These are phyloP conservation scores for Parazoanthus swiftii DNA, from an alignment of 92 coral and sea anemone genomes.

Conservation along the genomic window DNA sequence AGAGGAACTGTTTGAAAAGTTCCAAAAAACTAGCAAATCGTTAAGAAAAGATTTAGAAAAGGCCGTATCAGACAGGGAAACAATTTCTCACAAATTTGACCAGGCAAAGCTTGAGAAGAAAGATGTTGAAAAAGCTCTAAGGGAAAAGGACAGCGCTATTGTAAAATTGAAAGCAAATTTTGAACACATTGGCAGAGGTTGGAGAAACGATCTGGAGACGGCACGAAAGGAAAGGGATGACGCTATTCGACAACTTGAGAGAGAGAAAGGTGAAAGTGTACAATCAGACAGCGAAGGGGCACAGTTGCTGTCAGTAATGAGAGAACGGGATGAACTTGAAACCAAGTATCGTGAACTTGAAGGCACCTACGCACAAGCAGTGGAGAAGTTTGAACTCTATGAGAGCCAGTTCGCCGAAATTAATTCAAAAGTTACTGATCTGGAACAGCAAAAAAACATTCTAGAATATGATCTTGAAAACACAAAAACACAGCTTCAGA, in stretches of 20 bases:
- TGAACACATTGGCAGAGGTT: constrained; percentile 94
- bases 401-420: constrained; percentile 46
- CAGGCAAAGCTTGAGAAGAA: constrained; percentile 63
- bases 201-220: constrained; percentile 88
- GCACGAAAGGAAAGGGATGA: constrained; percentile 76
- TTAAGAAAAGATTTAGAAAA: constrained; percentile 79
- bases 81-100: constrained; percentile 64
- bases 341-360: constrained; percentile 34
- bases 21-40: constrained; percentile 67
- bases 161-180: constrained; percentile 78
- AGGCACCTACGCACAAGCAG: constrained; percentile 5
- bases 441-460: constrained; percentile 59
- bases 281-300: neutral
- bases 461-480: constrained; percentile 59
- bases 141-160: constrained; percentile 77
- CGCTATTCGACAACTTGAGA: constrained; percentile 44
- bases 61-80: constrained; percentile 70
- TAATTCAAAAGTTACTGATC: constrained; percentile 37
- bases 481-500: constrained; percentile 36
- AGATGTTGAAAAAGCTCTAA: constrained; percentile 60
- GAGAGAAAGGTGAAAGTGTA: neutral
- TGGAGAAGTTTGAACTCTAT: constrained; percentile 35
- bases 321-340: constrained; percentile 15
- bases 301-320: constrained; percentile 1
- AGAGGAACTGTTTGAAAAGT: constrained; percentile 70